A percentile compares a stretch with the other conserved stretches of the same genome.
phyloP scores from a whole-genome alignment of 2,113 vertebrate genomes.

The Dascyllus trimaculatus region DNA sequence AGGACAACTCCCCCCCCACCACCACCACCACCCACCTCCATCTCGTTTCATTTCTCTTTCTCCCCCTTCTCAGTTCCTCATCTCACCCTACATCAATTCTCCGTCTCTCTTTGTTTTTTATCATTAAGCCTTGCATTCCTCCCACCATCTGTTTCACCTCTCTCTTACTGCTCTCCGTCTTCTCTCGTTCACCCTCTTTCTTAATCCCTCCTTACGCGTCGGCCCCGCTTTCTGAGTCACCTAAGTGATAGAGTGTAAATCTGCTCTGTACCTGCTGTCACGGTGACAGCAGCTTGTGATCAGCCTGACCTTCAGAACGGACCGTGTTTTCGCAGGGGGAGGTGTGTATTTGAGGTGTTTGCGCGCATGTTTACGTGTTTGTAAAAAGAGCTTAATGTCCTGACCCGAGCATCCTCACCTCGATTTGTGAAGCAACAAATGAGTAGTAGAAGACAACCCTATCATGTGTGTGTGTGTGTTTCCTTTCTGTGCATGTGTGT shows the following conservation, averaged over 20 bases:
- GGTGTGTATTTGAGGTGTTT: constrained; percentile 24
- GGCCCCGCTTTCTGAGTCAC: constrained; percentile 51
- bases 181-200: constrained; percentile 17
- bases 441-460: not conserved
- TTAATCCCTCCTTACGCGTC: constrained; percentile 42
- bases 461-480: constrained; percentile 1
- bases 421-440: constrained; percentile 21
- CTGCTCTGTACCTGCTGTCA: constrained; percentile 77
- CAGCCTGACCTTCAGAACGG: constrained; percentile 77
- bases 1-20: constrained; percentile 61
- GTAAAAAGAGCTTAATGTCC: constrained; percentile 2
- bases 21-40: not conserved
- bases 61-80: constrained; percentile 13
- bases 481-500: constrained; percentile 27
- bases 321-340: constrained; percentile 15
- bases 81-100: constrained; percentile 38
- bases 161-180: constrained; percentile 30
- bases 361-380: constrained; percentile 36
- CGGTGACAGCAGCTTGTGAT: constrained; percentile 75
- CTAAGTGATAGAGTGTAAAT: constrained; percentile 80
- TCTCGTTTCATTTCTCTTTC: constrained; percentile 20
- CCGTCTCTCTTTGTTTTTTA: constrained; percentile 48
- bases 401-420: not conserved
- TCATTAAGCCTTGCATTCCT: constrained; percentile 50
- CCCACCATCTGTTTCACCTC: constrained; percentile 50